Evolutionary conservation across 2,888 invertebrate species (phyloP).

Genomic region (Frankliniella intonsa): DNA sequence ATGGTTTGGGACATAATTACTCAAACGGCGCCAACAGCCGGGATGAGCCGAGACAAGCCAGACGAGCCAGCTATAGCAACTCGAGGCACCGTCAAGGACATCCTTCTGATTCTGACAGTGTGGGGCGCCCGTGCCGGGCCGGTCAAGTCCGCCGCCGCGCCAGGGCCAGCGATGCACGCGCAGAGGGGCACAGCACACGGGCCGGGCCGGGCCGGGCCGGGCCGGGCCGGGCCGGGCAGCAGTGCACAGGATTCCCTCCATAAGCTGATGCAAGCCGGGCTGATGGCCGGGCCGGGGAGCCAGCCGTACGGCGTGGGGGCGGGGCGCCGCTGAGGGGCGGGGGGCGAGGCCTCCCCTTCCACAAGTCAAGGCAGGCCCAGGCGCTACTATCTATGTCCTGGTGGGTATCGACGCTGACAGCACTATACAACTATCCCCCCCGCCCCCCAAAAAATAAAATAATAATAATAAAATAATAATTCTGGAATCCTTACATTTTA

Average conservation of each 20-base stretch:
- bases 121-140: background rate
- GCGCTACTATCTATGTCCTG: too few species aligned
- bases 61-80: too few species aligned
- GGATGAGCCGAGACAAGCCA: too few species aligned
- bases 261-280: background rate
- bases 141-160: background rate
- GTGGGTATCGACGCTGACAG: too few species aligned
- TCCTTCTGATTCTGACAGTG: background rate
- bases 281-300: background rate
- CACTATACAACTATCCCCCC: too few species aligned
- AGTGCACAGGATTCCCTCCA: background rate
- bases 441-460: too few species aligned
- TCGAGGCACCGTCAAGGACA: too few species aligned
- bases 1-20: too few species aligned
- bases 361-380: background rate
- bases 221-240: too few species aligned
- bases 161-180: background rate
- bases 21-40: too few species aligned
- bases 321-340: background rate
- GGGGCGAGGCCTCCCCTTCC: background rate
- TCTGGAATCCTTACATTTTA: too few species aligned
- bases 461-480: too few species aligned
- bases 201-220: background rate
- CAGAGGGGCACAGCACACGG: background rate
- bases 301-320: background rate